Conservation (phyloP, 2,888 invertebrate genomes). For the Dilophus febrilis region DNA sequence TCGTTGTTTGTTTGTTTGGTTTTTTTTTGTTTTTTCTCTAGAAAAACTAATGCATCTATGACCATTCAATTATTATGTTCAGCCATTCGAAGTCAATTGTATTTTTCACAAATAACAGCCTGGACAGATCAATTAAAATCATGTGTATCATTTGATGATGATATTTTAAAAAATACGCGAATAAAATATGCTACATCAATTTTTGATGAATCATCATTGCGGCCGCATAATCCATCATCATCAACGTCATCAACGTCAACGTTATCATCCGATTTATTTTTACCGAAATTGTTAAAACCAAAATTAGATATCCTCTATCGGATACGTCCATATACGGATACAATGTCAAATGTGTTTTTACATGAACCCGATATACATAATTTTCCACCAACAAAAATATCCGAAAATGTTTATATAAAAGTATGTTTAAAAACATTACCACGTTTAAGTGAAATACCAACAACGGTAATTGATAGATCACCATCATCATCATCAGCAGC, state of each 20-base stretch:
- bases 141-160: constrained; percentile 19
- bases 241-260: constrained; percentile 11
- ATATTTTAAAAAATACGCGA: constrained; percentile 29
- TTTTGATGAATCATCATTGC: constrained; percentile 38
- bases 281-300: constrained; percentile 15
- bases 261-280: constrained; percentile 2
- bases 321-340: constrained; percentile 23
- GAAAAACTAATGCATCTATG: constrained; percentile 18
- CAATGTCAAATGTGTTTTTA: constrained; percentile 21
- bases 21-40: constrained; percentile 8
- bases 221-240: not conserved
- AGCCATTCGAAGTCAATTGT: constrained; percentile 85
- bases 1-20: no score
- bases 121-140: constrained; percentile 44
- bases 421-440: constrained; percentile 53
- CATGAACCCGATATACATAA: constrained; percentile 29
- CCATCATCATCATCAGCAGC: no score
- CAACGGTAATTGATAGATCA: not conserved
- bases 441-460: constrained; percentile 52
- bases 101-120: constrained; percentile 92
- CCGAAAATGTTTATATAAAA: constrained; percentile 25
- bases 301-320: constrained; percentile 29
- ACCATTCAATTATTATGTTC: constrained; percentile 60
- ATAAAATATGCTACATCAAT: constrained; percentile 27
- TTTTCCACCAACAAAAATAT: constrained; percentile 28